Evolutionary conservation across 2,888 invertebrate species (phyloP).

Genomic region (Parnassius smintheus): DNA sequence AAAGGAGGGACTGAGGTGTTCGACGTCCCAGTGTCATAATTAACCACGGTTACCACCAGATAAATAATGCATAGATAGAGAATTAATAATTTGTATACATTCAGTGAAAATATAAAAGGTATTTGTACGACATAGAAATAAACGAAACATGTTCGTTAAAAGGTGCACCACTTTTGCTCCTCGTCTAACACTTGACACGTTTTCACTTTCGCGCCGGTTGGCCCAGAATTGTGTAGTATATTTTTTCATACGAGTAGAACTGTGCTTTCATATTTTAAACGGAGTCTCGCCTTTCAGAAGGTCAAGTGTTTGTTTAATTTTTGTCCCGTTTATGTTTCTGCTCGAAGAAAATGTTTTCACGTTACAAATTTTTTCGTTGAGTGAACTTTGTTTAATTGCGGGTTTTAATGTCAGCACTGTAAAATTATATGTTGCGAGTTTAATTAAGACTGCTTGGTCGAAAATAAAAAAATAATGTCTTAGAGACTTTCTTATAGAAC

Average conservation of each 20-base stretch:
- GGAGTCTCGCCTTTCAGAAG: constrained; percentile 40
- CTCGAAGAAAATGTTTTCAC: background rate
- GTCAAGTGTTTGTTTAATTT: constrained; percentile 38
- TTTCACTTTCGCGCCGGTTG: constrained; percentile 61
- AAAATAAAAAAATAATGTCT: no score
- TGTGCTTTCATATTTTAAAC: constrained; percentile 41
- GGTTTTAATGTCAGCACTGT: no score
- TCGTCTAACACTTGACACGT: constrained; percentile 63
- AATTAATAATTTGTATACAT: no score
- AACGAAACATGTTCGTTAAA: constrained; percentile 27
- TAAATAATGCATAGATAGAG: no score
- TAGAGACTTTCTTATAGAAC: no score
- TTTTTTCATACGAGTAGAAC: constrained; percentile 35
- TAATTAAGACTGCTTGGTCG: no score
- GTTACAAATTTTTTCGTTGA: constrained; percentile 1
- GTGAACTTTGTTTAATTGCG: no score
- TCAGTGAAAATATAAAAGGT: constrained; percentile 9
- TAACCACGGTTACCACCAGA: no score
- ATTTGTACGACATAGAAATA: constrained; percentile 23
- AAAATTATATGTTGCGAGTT: no score
- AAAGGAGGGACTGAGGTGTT: no score
- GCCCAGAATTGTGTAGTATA: constrained; percentile 36
- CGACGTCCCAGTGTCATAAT: no score
- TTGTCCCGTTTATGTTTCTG: constrained; percentile 18
- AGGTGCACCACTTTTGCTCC: constrained; percentile 33